Percentiles rank a stretch among this genome's conserved stretches.
Conservation (phyloP, 2,888 invertebrate genomes). For the Cantharis rustica region DNA sequence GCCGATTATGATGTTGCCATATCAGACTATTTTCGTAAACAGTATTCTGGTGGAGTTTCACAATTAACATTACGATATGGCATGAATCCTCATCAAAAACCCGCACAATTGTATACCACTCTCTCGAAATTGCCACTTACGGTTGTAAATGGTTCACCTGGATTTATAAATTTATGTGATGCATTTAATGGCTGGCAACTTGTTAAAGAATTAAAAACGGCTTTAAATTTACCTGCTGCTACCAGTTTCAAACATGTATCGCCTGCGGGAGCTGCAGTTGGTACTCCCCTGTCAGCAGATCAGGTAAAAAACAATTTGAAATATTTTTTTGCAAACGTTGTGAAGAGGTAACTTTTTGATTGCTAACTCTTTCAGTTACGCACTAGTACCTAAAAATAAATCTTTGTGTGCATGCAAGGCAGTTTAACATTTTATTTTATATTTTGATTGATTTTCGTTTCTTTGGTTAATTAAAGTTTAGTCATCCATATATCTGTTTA, state of each 20-base stretch:
- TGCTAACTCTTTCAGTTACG: too few species aligned
- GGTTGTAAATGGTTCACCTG: slow-evolving; percentile 93
- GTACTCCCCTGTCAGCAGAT: slow-evolving; percentile 72
- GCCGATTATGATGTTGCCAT: slow-evolving; percentile 94
- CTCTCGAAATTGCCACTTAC: slow-evolving; percentile 78
- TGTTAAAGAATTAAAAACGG: slow-evolving; percentile 83
- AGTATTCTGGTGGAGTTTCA: slow-evolving; percentile 77
- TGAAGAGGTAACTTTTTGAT: too few species aligned
- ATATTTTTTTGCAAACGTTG: too few species aligned
- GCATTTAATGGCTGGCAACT: slow-evolving; percentile 97
- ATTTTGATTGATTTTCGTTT: too few species aligned
- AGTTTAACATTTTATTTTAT: too few species aligned
- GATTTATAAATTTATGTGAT: slow-evolving; percentile 97
- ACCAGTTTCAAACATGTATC: slow-evolving; percentile 98
- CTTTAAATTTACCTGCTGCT: slow-evolving; percentile 85
- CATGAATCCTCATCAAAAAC: slow-evolving; percentile 98
- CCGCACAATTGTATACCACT: slow-evolving; percentile 88
- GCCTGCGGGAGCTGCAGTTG: slow-evolving; percentile 96
- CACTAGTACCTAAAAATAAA: too few species aligned
- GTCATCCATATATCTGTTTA: too few species aligned
- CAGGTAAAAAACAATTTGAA: slow-evolving; percentile 57
- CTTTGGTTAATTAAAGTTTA: too few species aligned
- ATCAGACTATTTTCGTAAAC: slow-evolving; percentile 91
- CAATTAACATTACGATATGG: slow-evolving; percentile 90
- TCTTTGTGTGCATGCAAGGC: too few species aligned